phyloP scores from a whole-genome alignment of 2,888 invertebrate genomes.

The Melanostoma scalare region DNA sequence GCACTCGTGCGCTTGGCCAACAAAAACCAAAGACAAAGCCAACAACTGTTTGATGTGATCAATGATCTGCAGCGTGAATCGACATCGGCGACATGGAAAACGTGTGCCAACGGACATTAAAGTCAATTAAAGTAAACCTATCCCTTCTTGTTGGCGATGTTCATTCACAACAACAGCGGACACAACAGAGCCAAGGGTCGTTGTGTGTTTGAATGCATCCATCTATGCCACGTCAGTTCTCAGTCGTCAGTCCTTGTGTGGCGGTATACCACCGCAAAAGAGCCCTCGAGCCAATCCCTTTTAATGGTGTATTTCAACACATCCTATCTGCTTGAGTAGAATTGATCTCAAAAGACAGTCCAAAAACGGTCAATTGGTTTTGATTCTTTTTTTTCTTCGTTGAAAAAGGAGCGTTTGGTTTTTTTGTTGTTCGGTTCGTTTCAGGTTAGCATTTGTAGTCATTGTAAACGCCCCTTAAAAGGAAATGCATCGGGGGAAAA shows the following conservation, averaged over 20 bases:
- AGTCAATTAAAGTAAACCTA: slow-evolving; percentile 65
- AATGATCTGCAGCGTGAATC: slow-evolving; percentile 69
- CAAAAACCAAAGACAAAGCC: not conserved
- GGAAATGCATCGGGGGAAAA: slow-evolving; percentile 23
- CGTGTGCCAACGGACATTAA: slow-evolving; percentile 68
- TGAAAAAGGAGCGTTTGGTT: not conserved
- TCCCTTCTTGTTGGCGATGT: slow-evolving; percentile 26
- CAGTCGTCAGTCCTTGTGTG: slow-evolving; percentile 12
- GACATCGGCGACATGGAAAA: slow-evolving; percentile 67
- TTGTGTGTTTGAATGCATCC: slow-evolving; percentile 5
- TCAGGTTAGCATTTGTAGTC: slow-evolving; percentile 12
- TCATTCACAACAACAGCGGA: slow-evolving; percentile 46
- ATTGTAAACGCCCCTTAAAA: slow-evolving; percentile 21
- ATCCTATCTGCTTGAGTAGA: slow-evolving; percentile 18
- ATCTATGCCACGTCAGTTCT: slow-evolving; percentile 21
- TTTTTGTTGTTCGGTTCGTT: not conserved
- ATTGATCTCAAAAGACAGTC: slow-evolving; percentile 34
- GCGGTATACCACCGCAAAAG: slow-evolving; percentile 29
- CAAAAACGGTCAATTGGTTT: slow-evolving; percentile 33
- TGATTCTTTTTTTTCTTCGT: not conserved
- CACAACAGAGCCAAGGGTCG: slow-evolving; percentile 58
- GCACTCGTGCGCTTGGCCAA: slow-evolving; percentile 20
- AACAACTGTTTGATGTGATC: slow-evolving; percentile 38
- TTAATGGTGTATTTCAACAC: slow-evolving; percentile 19
- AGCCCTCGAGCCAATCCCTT: slow-evolving; percentile 15